These are phyloP conservation scores for Leptinotarsa rubiginosa DNA, from an alignment of 2,888 invertebrate genomes.

Conservation along the genomic window DNA sequence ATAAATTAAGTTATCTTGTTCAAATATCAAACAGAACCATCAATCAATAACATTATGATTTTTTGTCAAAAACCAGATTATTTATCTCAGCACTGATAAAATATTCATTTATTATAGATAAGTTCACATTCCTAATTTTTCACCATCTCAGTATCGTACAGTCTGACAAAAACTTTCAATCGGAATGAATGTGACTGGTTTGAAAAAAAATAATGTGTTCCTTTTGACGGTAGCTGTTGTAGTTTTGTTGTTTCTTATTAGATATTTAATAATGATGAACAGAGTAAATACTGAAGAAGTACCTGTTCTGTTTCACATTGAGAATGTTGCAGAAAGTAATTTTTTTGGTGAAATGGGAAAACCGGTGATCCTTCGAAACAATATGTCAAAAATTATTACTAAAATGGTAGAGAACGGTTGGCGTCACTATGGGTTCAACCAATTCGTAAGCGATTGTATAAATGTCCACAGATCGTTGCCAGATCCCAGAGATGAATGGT, in stretches of 20 bases:
- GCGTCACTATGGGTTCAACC: constrained; percentile 25
- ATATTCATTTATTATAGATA: not conserved
- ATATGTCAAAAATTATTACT: constrained; percentile 13
- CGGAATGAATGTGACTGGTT: not conserved
- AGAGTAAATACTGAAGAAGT: too few relatives aligned
- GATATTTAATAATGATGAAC: not conserved
- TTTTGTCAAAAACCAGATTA: too few relatives aligned
- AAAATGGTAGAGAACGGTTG: constrained; percentile 25
- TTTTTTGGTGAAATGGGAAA: constrained; percentile 28
- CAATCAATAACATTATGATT: too few relatives aligned
- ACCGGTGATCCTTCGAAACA: constrained; percentile 10
- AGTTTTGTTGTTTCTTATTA: not conserved
- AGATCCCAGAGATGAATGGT: constrained; percentile 67
- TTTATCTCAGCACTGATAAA: too few relatives aligned
- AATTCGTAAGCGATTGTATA: constrained; percentile 29
- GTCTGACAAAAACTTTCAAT: not conserved
- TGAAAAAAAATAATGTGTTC: not conserved
- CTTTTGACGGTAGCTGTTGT: not conserved
- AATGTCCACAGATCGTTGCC: constrained; percentile 29
- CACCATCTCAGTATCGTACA: not conserved
- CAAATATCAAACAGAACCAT: too few relatives aligned
- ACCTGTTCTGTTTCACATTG: not conserved
- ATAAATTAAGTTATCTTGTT: too few relatives aligned
- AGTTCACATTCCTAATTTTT: not conserved
- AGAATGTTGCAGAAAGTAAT: not conserved